phyloP scores from a whole-genome alignment of 2,888 invertebrate genomes.

The Scaptomyza flava region DNA sequence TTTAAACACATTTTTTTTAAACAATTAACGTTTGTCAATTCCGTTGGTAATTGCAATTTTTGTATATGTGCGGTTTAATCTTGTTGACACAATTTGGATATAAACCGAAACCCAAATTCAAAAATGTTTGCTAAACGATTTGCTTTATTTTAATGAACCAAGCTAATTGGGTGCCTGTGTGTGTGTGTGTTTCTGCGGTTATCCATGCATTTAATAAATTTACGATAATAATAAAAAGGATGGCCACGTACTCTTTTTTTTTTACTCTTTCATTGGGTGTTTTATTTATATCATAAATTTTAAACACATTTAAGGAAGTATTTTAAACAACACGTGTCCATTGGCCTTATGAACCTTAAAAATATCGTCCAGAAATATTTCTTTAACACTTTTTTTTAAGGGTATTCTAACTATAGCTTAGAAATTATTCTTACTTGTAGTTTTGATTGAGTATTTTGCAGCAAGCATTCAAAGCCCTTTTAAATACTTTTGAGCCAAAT shows the following conservation, averaged over 20 bases:
- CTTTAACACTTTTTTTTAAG: not conserved
- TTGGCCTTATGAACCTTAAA: no score
- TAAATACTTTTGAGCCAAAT: slow-evolving; percentile 25
- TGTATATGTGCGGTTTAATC: slow-evolving; percentile 22
- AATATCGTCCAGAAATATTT: not conserved
- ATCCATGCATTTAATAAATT: slow-evolving; percentile 36
- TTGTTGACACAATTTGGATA: slow-evolving; percentile 15
- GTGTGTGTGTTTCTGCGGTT: slow-evolving; percentile 27
- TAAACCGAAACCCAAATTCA: slow-evolving; percentile 6
- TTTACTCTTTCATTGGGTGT: slow-evolving; percentile 17
- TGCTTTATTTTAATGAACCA: slow-evolving; percentile 5
- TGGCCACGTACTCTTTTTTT: slow-evolving; percentile 41
- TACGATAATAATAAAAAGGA: slow-evolving; percentile 43
- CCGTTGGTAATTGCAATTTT: slow-evolving; percentile 1
- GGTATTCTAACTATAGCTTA: not conserved
- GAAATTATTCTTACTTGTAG: not conserved
- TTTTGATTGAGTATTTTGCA: slow-evolving; percentile 12
- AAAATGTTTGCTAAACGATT: slow-evolving; percentile 6
- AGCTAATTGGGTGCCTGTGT: slow-evolving; percentile 30
- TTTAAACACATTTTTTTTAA: slow-evolving; percentile 8
- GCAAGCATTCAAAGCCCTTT: slow-evolving; percentile 8
- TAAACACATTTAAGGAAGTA: not conserved
- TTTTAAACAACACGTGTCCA: not conserved
- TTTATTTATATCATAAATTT: not conserved
- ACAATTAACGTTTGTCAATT: slow-evolving; percentile 2